Base-by-base conservation (phyloP, 2,888 invertebrate genomes). In the Andrena hattorfiana region DNA sequence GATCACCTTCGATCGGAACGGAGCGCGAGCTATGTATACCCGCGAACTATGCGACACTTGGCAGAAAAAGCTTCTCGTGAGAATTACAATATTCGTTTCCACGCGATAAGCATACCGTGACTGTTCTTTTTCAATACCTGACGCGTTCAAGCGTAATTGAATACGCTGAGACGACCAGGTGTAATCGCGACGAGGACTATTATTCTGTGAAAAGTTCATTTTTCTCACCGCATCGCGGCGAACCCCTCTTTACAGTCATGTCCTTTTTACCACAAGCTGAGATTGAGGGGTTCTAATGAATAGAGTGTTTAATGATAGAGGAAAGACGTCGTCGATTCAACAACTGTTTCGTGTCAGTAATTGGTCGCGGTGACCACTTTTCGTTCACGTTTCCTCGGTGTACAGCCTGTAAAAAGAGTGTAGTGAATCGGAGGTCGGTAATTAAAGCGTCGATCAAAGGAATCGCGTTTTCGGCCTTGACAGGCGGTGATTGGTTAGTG, bases 381-480 rank as follows among this genome's bases (percentile, higher is more conserved):
- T 73, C 75, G 56, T 60, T 66, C 71, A 48, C 84, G 60, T 64
- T 79, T 72, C 49, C 63, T 59, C 51, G 72, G 35, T 64, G 51
- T 73, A 51, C 66, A 10, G 20, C n/a, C 16, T 30, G 42, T 32
- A 74, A 77, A 84, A 80, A 80, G 63, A 20, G 79, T 72, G 64
- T 30, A 68, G 75, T 79, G 69, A 79, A 71, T 81, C 73, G 76
- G 60, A 56, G 75, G 64, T 28, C 51, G 83, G 80, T 81, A 86
- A 87, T 87, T 86, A 86, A 83, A 78, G 59, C 54, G 80, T 62
- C 77, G 80, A 79, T 85, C 79, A 75, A 81, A 74, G 83, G 63
- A 77, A 77, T 74, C 73, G 68, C 69, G 70, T 72, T 82, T 77
- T 79, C 67, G 71, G 28, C 73, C 70, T 64, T 69, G 68, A 54